Evolutionary conservation across 2,888 invertebrate species (phyloP), one percentile per base, ranked within the genome.

Genomic region (Brachylomia viminalis): DNA sequence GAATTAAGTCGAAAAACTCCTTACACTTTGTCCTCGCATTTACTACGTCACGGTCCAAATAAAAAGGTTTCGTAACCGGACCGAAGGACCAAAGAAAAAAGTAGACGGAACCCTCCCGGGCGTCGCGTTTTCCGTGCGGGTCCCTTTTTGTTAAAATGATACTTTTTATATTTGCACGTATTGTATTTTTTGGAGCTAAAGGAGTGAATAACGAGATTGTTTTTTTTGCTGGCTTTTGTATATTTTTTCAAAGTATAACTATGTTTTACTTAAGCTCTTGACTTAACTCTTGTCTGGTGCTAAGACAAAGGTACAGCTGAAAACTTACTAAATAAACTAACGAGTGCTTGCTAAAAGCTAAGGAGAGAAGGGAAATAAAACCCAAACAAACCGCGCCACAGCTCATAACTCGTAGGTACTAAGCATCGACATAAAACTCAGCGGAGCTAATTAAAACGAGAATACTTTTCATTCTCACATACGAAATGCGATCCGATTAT

Each of bases 21-120:
- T 67, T 77, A 65, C 77, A 80, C 58, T 77, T 80, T 71, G 27
- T 75, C 75, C 73, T 86, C 79, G 75, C 71, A 79, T 87, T 82
- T 80, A 80, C 77, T 80, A 80, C 77, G 86, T 86, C 82, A 78
- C 56, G 79, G 78, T 75, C 74, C 75, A 70, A 88, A 87, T 84
- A 83, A 86, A 87, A 88, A 87, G 79, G 81, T 42, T 56, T 72
- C 30, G 64, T 59, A 77, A 70, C 77, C 72, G 78, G 82, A 80
- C 74, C 80, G 64, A 77, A 76, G 73, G 85, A 79, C 77, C 68
- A 80, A 82, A 80, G 76, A 70, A 84, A 80, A 74, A 83, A 84
- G 76, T 75, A 71, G 72, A 80, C 76, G 73, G 84, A 75, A 68
- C 77, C 80, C 75, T 65, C 61, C 30, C 38, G 66, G 64, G 72